Conservation (phyloP, 2,797 vertebrate genomes). For the Tangara arthus region DNA sequence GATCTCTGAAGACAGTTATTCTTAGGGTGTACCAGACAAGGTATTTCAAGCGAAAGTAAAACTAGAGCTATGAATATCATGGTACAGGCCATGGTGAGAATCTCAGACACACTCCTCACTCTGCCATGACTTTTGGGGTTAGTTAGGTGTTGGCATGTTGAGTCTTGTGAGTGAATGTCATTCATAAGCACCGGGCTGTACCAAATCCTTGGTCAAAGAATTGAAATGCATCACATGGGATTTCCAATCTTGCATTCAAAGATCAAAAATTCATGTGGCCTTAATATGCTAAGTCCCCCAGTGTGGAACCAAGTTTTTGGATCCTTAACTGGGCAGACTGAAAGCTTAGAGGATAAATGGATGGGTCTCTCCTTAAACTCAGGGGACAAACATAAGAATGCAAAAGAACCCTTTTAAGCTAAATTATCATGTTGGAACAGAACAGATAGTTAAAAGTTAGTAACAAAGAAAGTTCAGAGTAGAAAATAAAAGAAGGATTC, state of each 20-base stretch:
- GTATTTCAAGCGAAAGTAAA: background rate
- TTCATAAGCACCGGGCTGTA: background rate
- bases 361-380: background rate
- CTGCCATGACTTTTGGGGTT: background rate
- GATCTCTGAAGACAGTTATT: background rate
- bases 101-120: background rate
- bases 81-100: background rate
- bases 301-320: background rate
- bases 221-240: background rate
- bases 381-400: background rate
- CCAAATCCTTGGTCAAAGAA: background rate
- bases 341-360: background rate
- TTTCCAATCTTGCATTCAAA: background rate
- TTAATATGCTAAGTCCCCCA: background rate
- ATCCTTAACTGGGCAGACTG: background rate
- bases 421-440: background rate
- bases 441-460: background rate
- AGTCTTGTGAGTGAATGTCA: background rate
- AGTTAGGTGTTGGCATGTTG: background rate
- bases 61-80: background rate
- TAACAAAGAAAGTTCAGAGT: background rate
- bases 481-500: background rate
- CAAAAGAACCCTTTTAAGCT: background rate
- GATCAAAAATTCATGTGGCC: background rate
- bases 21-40: background rate